Evolutionary conservation across 2,888 invertebrate genomes (phyloP).

Genomic region (Catocala fraxini): DNA sequence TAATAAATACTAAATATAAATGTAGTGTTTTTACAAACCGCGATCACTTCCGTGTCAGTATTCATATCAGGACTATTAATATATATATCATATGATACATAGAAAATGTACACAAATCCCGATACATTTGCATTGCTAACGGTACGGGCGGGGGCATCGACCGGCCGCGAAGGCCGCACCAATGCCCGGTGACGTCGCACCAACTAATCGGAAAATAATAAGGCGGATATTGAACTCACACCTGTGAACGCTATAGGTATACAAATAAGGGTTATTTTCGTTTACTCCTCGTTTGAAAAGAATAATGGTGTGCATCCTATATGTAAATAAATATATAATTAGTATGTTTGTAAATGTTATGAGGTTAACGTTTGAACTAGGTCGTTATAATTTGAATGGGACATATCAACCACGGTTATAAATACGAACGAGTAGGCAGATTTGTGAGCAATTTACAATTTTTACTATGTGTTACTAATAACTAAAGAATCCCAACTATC

Average conservation of each 20-base stretch:
- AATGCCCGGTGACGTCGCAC: conserved; percentile 68
- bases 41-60: background rate
- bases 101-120: conserved; percentile 44
- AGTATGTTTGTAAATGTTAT: background rate
- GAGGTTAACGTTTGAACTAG: background rate
- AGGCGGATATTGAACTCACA: conserved; percentile 43
- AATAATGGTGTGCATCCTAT: conserved; percentile 23
- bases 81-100: conserved; percentile 27
- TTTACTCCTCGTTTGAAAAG: conserved; percentile 3
- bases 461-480: too few relatives aligned
- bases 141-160: conserved; percentile 66
- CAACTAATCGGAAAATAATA: conserved; percentile 48
- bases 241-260: conserved; percentile 31
- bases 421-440: too few relatives aligned
- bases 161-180: conserved; percentile 77
- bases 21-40: too few relatives aligned
- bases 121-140: conserved; percentile 67
- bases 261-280: conserved; percentile 36
- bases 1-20: too few relatives aligned
- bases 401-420: too few relatives aligned
- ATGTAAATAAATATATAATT: conserved; percentile 19
- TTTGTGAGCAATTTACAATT: too few relatives aligned
- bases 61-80: conserved; percentile 1
- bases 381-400: too few relatives aligned
- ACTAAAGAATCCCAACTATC: too few relatives aligned